Percentiles rank a stretch among this genome's conserved stretches.
Conservation (phyloP, 1,140 invertebrate genomes). For the Sitobion miscanthi region DNA sequence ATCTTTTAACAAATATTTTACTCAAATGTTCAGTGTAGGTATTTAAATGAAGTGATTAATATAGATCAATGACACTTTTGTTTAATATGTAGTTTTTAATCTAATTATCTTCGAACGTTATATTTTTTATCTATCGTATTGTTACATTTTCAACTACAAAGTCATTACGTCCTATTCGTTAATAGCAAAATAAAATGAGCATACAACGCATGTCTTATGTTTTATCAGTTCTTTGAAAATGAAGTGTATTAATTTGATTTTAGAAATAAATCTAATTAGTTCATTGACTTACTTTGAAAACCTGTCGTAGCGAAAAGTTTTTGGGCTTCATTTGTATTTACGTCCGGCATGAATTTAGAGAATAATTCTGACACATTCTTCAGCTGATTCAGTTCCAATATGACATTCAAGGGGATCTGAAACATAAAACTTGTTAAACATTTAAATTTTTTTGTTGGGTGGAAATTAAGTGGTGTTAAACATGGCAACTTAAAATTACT, state of each 20-base stretch:
- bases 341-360: constrained; percentile 16
- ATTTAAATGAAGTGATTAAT: background rate
- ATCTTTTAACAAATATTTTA: background rate
- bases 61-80: background rate
- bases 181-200: background rate
- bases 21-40: background rate
- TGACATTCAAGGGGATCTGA: constrained; percentile 35
- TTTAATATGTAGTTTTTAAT: background rate
- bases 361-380: constrained; percentile 36
- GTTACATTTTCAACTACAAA: background rate
- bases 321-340: background rate
- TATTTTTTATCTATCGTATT: background rate
- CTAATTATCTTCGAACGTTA: background rate
- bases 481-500: background rate
- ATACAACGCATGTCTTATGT: too few relatives aligned
- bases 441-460: background rate
- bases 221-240: background rate
- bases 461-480: background rate
- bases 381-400: constrained; percentile 33
- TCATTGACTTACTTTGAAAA: constrained; percentile 44
- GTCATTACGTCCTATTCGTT: background rate
- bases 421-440: background rate
- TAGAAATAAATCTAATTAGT: background rate
- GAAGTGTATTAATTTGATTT: background rate
- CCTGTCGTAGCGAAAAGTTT: background rate